A percentile compares a stretch with the other conserved stretches of the same genome.
Conservation (phyloP, 2,113 vertebrate species). For the Ranitomeya variabilis region DNA sequence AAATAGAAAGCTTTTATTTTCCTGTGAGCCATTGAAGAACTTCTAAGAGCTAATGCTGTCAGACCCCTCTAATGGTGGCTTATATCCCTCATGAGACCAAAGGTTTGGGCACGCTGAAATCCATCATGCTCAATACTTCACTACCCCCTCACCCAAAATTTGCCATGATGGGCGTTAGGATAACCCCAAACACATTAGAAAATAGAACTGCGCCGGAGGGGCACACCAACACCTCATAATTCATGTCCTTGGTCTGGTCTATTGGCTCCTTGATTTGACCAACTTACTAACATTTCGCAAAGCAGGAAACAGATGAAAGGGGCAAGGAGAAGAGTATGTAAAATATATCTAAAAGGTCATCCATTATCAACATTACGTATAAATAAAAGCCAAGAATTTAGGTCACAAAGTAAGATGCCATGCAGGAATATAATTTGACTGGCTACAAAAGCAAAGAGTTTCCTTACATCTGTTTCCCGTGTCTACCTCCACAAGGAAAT, state of each 20-base stretch:
- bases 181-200: no score
- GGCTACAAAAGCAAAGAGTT: background rate
- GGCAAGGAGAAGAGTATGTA: background rate
- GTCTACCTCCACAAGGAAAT: slow-evolving; percentile 8
- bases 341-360: background rate
- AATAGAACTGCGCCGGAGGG: no score
- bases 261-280: background rate
- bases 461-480: slow-evolving; percentile 41
- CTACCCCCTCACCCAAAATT: no score
- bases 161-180: no score
- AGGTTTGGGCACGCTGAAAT: no score
- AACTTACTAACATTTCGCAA: background rate
- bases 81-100: no score
- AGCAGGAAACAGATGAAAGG: background rate
- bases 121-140: no score
- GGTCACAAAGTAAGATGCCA: background rate
- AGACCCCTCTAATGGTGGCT: no score
- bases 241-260: background rate
- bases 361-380: background rate
- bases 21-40: no score
- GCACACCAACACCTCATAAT: background rate
- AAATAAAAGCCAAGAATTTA: background rate
- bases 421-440: background rate
- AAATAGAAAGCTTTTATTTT: no score
- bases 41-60: background rate